A percentile compares a stretch with the other conserved stretches of the same genome.
These are phyloP conservation scores for Telmatochromis sp. DNA, from an alignment of 2,113 vertebrate genomes.

Conservation along the genomic window DNA sequence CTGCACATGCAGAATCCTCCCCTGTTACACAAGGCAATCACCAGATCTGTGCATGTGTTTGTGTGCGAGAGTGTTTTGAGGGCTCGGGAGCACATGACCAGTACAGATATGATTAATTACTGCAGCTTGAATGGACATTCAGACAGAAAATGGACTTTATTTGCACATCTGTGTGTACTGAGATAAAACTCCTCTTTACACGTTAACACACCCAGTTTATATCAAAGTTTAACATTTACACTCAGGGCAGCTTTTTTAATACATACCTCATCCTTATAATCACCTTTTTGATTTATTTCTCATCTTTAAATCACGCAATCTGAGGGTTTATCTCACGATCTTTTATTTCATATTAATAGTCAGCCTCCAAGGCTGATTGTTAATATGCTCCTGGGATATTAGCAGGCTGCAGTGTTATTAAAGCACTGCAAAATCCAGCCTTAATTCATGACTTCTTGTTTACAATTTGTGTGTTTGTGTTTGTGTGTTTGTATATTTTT, in stretches of 20 bases:
- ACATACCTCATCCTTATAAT: neutral
- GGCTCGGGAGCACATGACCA: constrained; percentile 17
- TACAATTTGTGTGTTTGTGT: neutral
- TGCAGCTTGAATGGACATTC: neutral
- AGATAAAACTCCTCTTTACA: neutral
- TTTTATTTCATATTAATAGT: neutral
- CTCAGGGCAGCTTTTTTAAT: neutral
- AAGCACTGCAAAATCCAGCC: neutral
- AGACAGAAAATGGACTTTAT: neutral
- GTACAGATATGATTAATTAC: constrained; percentile 30
- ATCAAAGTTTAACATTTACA: neutral
- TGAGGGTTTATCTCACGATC: constrained; percentile 1
- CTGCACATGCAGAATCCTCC: constrained; percentile 27
- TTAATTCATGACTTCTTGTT: neutral
- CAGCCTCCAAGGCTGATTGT: constrained; percentile 19
- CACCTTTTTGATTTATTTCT: neutral
- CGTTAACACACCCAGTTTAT: neutral
- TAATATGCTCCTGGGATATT: neutral
- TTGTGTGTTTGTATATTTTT: neutral
- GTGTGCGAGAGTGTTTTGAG: constrained; percentile 4
- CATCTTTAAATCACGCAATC: neutral
- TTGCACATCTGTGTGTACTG: neutral
- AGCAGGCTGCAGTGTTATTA: constrained; percentile 12
- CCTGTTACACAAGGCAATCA: constrained; percentile 43
- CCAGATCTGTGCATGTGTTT: constrained; percentile 10